A percentile compares a stretch with the other conserved stretches of the same genome.
Conservation (phyloP, 2,113 vertebrate genomes). For the Lasiurus cinereus region DNA sequence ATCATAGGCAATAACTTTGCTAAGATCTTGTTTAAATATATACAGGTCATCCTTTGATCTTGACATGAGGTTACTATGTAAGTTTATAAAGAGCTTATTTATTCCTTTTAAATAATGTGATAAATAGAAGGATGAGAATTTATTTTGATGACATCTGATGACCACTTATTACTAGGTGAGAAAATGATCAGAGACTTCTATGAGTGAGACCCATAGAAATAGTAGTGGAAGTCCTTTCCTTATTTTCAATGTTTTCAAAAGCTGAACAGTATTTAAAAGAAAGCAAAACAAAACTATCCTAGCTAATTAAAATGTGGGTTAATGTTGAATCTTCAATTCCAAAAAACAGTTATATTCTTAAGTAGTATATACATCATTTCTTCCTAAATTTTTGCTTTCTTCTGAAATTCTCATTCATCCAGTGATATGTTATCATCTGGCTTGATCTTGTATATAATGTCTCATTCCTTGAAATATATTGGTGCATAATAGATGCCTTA, state of each 20-base stretch:
- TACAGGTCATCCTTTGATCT: background rate
- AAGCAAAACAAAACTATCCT: background rate
- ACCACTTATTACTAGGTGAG: background rate
- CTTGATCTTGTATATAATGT: constrained; percentile 34
- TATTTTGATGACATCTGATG: constrained; percentile 20
- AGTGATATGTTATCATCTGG: background rate
- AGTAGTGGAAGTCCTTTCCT: background rate
- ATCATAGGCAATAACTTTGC: background rate
- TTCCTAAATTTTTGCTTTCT: background rate
- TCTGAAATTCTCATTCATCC: constrained; percentile 4
- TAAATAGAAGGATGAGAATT: constrained; percentile 42
- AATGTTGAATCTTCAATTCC: background rate
- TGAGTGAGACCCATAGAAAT: background rate
- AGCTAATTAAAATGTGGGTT: background rate
- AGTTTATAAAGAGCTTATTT: constrained; percentile 42
- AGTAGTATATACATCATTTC: background rate
- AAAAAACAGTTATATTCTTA: background rate
- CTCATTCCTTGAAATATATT: constrained; percentile 14
- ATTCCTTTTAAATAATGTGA: constrained; percentile 5
- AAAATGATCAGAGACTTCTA: constrained; percentile 22
- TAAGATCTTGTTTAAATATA: background rate
- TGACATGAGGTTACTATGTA: background rate
- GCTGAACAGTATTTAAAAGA: background rate
- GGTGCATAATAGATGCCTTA: background rate
- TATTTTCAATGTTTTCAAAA: constrained; percentile 54